Conservation (phyloP, 2,113 vertebrate species). For the Prionailurus bengalensis region DNA sequence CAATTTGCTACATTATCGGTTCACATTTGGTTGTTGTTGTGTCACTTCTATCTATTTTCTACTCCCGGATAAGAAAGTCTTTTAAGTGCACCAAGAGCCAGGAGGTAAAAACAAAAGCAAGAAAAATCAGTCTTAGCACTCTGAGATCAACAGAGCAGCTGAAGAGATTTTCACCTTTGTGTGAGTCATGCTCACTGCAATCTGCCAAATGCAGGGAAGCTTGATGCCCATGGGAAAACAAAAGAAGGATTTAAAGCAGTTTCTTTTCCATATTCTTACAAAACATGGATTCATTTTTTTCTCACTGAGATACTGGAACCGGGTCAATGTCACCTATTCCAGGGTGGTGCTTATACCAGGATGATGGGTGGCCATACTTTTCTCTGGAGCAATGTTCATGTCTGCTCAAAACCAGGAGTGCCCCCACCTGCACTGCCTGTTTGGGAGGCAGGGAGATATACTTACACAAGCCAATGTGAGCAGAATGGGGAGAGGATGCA, state of each 20-base stretch:
- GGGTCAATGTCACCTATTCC: not conserved
- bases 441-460: not conserved
- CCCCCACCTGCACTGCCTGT: not conserved
- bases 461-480: fast-evolving
- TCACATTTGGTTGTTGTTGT: not conserved
- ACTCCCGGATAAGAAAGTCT: not conserved
- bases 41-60: not conserved
- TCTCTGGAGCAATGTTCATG: not conserved
- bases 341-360: not conserved
- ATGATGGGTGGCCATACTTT: not conserved
- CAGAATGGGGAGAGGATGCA: not conserved
- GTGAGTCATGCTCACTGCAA: not conserved
- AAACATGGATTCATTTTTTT: not conserved
- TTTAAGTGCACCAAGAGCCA: not conserved
- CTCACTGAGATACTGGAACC: not conserved
- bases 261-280: not conserved
- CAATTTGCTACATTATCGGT: fast-evolving
- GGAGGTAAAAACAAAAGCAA: slow-evolving; percentile 25
- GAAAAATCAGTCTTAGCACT: not conserved
- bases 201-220: not conserved
- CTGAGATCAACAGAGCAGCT: not conserved
- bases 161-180: not conserved
- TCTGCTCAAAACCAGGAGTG: not conserved
- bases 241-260: not conserved
- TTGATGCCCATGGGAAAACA: not conserved